Percentiles rank a stretch among this genome's conserved stretches.
phyloP scores from a whole-genome alignment of 2,888 invertebrate genomes.

The Pimpla rufipes region DNA sequence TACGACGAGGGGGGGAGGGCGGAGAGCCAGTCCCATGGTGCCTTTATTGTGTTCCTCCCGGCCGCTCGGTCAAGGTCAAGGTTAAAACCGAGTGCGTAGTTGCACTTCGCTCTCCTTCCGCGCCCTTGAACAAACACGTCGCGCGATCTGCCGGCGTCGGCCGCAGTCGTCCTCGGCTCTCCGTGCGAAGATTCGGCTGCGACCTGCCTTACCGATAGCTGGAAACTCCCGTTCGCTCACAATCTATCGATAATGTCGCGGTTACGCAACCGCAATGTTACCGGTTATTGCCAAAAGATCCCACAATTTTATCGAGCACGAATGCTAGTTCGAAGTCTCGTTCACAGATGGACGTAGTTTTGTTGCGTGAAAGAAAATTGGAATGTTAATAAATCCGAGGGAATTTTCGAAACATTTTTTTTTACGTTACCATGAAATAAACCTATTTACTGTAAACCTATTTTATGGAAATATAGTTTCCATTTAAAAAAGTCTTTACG shows the following conservation, averaged over 20 bases:
- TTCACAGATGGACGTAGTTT: not conserved
- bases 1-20: not conserved
- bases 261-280: not conserved
- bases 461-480: too few relatives aligned
- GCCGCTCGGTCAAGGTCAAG: constrained; percentile 63
- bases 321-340: not conserved
- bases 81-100: constrained; percentile 56
- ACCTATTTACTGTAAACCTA: too few relatives aligned
- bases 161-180: not conserved
- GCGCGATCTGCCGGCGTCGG: constrained; percentile 19
- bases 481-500: too few relatives aligned
- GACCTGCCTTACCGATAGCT: constrained; percentile 57
- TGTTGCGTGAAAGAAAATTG: too few relatives aligned
- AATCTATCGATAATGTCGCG: not conserved
- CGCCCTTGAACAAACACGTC: constrained; percentile 6
- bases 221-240: constrained; percentile 10
- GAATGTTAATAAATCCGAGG: too few relatives aligned
- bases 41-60: constrained; percentile 48
- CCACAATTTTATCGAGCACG: not conserved
- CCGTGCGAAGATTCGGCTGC: not conserved
- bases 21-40: constrained; percentile 43
- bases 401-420: too few relatives aligned
- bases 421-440: too few relatives aligned
- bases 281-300: not conserved
- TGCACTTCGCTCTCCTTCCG: not conserved